These are phyloP conservation scores for Cataglyphis altisquamis DNA, from an alignment of 2,888 invertebrate species.

Conservation along the genomic window DNA sequence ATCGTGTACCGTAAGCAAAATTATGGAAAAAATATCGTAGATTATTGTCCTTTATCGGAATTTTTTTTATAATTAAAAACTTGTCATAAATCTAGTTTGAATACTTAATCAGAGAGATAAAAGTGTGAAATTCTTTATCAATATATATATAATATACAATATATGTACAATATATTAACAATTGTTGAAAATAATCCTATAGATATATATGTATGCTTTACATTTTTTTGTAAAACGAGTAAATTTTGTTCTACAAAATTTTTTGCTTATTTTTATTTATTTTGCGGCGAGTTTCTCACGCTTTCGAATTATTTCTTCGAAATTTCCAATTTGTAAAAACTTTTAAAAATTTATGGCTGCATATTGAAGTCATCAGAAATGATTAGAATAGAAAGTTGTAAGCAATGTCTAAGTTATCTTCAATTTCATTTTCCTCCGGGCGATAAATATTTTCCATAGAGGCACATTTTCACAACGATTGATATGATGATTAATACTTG, in stretches of 20 bases:
- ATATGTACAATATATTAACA: neutral
- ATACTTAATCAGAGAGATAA: neutral
- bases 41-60: neutral
- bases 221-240: too few species aligned
- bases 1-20: constrained; percentile 23
- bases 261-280: neutral
- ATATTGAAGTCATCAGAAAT: constrained; percentile 26
- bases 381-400: constrained; percentile 41
- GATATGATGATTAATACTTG: neutral
- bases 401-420: neutral
- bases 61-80: constrained; percentile 17
- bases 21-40: neutral
- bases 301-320: neutral
- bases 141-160: too few species aligned
- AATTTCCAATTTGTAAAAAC: neutral
- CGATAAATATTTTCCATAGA: neutral
- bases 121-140: neutral
- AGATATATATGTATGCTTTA: too few species aligned
- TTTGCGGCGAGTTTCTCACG: neutral
- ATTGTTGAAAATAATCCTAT: neutral
- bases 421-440: neutral
- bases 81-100: constrained; percentile 12
- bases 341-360: constrained; percentile 40
- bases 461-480: neutral
- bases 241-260: too few species aligned